A percentile compares a stretch with the other conserved stretches of the same genome.
phyloP scores from a whole-genome alignment of 2,888 invertebrate genomes.

The Cerceris rybyensis region DNA sequence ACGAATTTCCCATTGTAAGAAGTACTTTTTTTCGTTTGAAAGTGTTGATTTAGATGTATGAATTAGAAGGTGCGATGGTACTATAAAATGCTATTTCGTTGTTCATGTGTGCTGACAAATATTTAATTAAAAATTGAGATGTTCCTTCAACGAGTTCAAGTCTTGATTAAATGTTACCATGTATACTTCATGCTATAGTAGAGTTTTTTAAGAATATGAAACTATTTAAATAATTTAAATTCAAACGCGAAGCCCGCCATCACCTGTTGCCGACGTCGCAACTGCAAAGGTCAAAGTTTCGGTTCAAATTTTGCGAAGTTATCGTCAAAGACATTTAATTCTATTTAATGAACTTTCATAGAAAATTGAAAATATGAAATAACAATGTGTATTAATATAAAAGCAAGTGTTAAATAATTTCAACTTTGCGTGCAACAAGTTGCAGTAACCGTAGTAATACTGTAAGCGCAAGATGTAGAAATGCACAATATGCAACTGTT shows the following conservation, averaged over 20 bases:
- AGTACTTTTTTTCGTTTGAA: not conserved
- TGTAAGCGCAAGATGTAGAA: not conserved
- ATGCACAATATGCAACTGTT: too few species aligned
- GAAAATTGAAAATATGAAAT: too few species aligned
- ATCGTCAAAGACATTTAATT: not conserved
- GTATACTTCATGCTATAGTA: too few species aligned
- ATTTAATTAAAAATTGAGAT: too few species aligned
- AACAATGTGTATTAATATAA: too few species aligned
- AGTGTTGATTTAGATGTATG: not conserved
- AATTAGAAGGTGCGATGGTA: not conserved
- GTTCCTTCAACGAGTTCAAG: too few species aligned
- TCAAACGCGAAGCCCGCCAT: not conserved
- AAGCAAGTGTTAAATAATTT: not conserved
- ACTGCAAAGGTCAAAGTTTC: not conserved
- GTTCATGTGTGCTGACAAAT: not conserved
- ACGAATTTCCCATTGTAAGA: not conserved
- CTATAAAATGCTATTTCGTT: not conserved
- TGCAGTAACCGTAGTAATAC: not conserved
- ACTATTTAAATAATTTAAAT: not conserved
- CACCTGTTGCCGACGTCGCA: not conserved
- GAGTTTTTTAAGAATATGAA: not conserved
- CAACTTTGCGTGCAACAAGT: not conserved
- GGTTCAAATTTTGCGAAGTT: not conserved
- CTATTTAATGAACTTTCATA: too few species aligned
- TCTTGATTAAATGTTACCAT: too few species aligned